Conservation (phyloP, 2,113 vertebrate genomes). For the Myrmophylax atrothorax region DNA sequence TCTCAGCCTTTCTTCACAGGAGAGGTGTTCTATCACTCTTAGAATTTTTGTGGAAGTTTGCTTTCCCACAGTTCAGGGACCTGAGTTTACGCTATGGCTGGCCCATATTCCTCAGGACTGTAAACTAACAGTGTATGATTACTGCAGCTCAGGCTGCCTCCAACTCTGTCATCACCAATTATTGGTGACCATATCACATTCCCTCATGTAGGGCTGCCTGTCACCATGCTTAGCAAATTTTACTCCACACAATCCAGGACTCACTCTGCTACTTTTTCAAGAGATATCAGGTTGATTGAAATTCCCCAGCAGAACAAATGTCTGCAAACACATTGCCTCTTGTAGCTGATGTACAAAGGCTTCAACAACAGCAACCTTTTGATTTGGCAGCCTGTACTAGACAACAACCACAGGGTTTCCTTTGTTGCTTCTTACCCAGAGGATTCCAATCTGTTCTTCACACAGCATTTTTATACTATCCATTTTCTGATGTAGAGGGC, state of each 20-base stretch:
- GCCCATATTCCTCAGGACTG: background rate
- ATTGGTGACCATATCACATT: background rate
- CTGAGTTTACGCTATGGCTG: background rate
- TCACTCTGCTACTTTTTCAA: background rate
- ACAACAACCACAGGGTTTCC: no score
- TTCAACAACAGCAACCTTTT: background rate
- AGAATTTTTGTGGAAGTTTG: background rate
- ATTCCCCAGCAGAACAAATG: background rate
- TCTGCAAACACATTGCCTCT: background rate
- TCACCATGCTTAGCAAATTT: accelerated
- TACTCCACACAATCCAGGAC: background rate
- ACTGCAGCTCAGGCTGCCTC: background rate
- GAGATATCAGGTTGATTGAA: background rate
- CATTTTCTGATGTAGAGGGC: background rate
- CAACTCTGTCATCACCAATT: background rate
- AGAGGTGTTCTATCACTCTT: background rate
- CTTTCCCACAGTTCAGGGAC: background rate
- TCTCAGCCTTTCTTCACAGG: background rate
- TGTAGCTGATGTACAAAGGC: background rate
- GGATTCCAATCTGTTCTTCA: background rate
- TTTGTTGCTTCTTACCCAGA: background rate
- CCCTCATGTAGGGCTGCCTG: background rate
- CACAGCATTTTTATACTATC: background rate
- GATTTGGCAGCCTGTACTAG: no score
- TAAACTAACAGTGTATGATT: background rate